Conservation (phyloP, 1,140 invertebrate species). For the Orussus abietinus region DNA sequence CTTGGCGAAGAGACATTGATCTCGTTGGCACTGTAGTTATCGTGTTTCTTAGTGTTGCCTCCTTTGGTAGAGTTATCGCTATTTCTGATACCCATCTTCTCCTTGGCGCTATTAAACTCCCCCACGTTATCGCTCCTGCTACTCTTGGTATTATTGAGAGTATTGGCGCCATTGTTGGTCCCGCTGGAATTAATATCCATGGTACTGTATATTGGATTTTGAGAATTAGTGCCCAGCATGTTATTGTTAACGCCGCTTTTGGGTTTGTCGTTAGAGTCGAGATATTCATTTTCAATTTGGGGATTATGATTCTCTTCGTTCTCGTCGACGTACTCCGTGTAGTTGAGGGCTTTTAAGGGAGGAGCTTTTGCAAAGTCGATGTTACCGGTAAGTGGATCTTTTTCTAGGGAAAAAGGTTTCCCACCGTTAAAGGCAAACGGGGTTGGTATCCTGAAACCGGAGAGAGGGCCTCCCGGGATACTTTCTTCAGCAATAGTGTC, state of each 20-base stretch:
- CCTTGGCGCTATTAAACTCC: neutral
- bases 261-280: slow-evolving; percentile 14
- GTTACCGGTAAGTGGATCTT: slow-evolving; percentile 64
- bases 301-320: slow-evolving; percentile 28
- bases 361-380: slow-evolving; percentile 58
- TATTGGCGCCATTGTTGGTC: no score
- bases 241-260: neutral
- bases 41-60: slow-evolving; percentile 48
- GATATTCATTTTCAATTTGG: neutral
- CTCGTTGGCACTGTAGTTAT: slow-evolving; percentile 50
- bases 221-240: no score
- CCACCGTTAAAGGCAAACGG: slow-evolving; percentile 62
- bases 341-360: slow-evolving; percentile 46
- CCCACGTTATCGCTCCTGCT: neutral
- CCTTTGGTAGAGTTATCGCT: slow-evolving; percentile 18
- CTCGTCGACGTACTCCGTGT: slow-evolving; percentile 44
- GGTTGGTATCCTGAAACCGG: slow-evolving; percentile 39
- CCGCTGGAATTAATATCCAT: no score
- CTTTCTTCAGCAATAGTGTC: slow-evolving; percentile 17
- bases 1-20: slow-evolving; percentile 58
- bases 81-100: neutral
- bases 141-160: slow-evolving; percentile 5
- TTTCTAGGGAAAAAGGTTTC: slow-evolving; percentile 66
- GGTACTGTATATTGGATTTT: no score
- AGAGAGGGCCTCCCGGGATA: slow-evolving; percentile 18